Base-by-base conservation (phyloP, 2,888 invertebrate species). In the Malthinus flaveolus region DNA sequence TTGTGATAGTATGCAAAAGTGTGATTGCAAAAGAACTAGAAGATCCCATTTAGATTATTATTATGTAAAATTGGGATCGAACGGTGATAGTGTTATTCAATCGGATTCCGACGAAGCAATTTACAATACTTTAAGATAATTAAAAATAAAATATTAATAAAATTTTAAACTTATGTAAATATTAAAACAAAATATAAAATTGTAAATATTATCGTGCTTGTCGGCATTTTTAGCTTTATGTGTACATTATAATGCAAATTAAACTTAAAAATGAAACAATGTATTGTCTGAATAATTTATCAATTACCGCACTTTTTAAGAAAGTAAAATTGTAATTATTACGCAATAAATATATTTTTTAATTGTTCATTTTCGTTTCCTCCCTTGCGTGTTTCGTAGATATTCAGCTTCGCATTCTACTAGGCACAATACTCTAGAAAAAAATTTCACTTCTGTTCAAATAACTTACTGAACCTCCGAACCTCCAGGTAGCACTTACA, bases 51-150 rank as follows among this genome's bases (percentile, higher is more conserved):
- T 70, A 61, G 74, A 75, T 56, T 76, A 75, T 66, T 76, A 74
- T 68, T 76, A 76, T 54, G 75, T 76, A 9, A 75, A 74, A 62
- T 66, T 76, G 62, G 75, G 75, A 12, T 75, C 74, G 10, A 76
- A 76, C 57, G 78, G 79, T 35, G 78, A 79, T 51, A 78, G 77
- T 67, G 77, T 78, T 52, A 77, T 76, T 33, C 71, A 75, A 56
- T 78, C 78, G 7, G 74, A 74, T 63, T 78, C 78, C 32, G 78
- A 78, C 59, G 79, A 79, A 65, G 75, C 73, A 55, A 75, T 75
- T 62, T 79, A 79, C 64, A 78, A 79, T 63, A 78, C 79, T 5
- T 64, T 76, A 63, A 73, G 75, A 70, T 76, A 59, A 56, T 59
- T 31, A 36, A 36, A 13, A 13, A 37, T n/a, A n/a, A n/a, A 23